Conservation (phyloP, 2,797 vertebrate species). For the Luscinia luscinia region DNA sequence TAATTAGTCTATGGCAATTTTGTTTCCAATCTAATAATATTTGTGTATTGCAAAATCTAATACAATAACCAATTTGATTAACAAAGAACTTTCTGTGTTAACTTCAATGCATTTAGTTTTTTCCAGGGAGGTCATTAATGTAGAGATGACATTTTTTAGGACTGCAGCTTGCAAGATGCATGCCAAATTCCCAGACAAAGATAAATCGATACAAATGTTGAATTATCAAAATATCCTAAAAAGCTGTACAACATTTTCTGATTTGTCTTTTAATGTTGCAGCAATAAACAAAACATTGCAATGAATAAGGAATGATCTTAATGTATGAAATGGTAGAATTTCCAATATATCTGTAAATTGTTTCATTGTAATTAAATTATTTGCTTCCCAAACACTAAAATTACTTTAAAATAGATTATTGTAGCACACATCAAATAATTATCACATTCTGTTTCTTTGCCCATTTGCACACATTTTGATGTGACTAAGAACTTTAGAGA, state of each 20-base stretch:
- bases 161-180: not conserved
- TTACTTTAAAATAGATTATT: not conserved
- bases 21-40: not conserved
- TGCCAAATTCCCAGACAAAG: not conserved
- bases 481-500: not conserved
- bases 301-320: not conserved
- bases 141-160: not conserved
- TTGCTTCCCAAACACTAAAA: not conserved
- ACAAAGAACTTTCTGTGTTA: not conserved
- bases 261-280: not conserved
- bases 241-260: not conserved
- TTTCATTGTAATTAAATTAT: constrained; percentile 17
- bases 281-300: not conserved
- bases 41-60: not conserved
- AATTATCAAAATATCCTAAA: not conserved
- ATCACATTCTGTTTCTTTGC: not conserved
- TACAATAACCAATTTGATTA: not conserved
- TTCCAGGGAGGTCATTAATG: not conserved
- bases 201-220: not conserved
- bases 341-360: not conserved
- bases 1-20: not conserved
- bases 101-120: not conserved
- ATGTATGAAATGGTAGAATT: not conserved
- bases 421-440: not conserved
- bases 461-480: not conserved